Evolutionary conservation across 2,797 vertebrate species (phyloP).

Genomic region (Enteromius argenteus): DNA sequence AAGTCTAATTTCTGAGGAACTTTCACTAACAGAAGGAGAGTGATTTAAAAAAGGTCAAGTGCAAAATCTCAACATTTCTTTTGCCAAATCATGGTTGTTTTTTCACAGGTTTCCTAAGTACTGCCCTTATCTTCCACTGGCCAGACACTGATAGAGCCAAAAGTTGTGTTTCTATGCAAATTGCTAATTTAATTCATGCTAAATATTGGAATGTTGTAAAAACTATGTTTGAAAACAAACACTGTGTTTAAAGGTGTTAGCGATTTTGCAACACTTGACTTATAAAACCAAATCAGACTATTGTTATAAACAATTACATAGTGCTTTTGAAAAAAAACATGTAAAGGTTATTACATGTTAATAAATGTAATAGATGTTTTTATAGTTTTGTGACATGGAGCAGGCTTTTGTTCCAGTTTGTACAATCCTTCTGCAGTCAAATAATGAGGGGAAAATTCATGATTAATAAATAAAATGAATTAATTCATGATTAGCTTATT

Average conservation of each 20-base stretch:
- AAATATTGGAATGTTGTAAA: not conserved
- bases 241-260: not conserved
- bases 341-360: not conserved
- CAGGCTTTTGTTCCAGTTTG: not conserved
- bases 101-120: not conserved
- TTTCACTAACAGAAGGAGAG: not conserved
- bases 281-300: too few relatives aligned
- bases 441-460: not conserved
- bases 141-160: not conserved
- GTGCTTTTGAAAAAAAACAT: not conserved
- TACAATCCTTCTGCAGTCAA: not conserved
- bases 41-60: not conserved
- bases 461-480: not conserved
- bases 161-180: not conserved
- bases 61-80: not conserved
- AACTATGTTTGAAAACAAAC: not conserved
- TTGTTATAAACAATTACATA: not conserved
- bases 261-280: not conserved
- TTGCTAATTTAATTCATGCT: not conserved
- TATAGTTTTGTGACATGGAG: not conserved
- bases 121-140: not conserved
- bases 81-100: not conserved
- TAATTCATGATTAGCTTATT: slow-evolving; percentile 1
- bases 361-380: not conserved
- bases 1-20: not conserved